phyloP scores from a whole-genome alignment of 30 jellyfish, hydroid and myxozoan species.

The Cassiopea xamachana region DNA sequence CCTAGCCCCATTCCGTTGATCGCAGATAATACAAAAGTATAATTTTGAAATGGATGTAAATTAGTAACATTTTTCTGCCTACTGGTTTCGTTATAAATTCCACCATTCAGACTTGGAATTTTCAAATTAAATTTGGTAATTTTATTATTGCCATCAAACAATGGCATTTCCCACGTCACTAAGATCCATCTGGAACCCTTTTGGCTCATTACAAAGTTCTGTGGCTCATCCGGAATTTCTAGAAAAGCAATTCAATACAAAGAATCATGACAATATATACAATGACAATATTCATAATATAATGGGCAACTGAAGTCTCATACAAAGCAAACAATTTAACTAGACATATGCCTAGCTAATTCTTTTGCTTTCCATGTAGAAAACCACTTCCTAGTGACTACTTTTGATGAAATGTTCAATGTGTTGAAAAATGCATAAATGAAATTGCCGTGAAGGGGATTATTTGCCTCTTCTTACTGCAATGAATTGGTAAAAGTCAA shows the following conservation, averaged over 20 bases:
- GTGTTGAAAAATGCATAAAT: too few species aligned
- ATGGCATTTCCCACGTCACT: slow-evolving; percentile 20
- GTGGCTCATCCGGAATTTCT: slow-evolving; percentile 34
- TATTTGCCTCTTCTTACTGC: too few species aligned
- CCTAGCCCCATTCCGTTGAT: slow-evolving; percentile 21
- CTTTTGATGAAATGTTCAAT: too few species aligned
- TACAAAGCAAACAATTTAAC: too few species aligned
- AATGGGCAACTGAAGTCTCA: background rate
- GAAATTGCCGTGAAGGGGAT: too few species aligned
- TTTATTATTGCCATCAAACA: slow-evolving; percentile 23
- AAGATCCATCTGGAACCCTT: slow-evolving; percentile 2
- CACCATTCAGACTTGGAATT: background rate
- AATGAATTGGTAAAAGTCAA: too few species aligned
- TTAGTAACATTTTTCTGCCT: slow-evolving; percentile 2
- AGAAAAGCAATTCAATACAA: background rate
- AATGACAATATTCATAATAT: background rate
- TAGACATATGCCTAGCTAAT: too few species aligned
- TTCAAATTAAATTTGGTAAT: background rate
- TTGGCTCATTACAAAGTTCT: background rate
- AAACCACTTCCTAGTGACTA: too few species aligned
- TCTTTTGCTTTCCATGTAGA: too few species aligned
- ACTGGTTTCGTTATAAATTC: background rate
- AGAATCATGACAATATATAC: background rate
- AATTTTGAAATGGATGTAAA: slow-evolving; percentile 30
- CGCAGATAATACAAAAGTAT: slow-evolving; percentile 20